A percentile compares a stretch with the other conserved stretches of the same genome.
Conservation (phyloP, 2,888 invertebrate genomes). For the Leptinotarsa haldemani region DNA sequence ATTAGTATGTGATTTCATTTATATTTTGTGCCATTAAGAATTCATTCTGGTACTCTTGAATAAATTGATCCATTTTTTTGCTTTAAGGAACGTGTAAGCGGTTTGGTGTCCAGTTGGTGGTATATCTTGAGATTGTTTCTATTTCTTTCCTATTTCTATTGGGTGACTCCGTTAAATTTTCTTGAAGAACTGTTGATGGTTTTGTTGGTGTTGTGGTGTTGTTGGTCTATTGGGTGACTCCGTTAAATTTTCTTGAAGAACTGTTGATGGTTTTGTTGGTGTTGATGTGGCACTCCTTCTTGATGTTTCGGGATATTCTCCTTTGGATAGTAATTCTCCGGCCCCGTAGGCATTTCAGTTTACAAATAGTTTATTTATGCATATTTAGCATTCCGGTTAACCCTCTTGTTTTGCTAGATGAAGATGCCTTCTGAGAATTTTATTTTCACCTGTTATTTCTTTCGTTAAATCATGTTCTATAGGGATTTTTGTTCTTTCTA, state of each 20-base stretch:
- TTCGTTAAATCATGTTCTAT: background rate
- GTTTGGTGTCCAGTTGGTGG: too few relatives aligned
- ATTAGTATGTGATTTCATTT: background rate
- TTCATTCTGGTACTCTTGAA: conserved; percentile 6
- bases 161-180: background rate
- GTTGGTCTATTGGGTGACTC: background rate
- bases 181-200: too few relatives aligned
- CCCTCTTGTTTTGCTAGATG: conserved; percentile 5
- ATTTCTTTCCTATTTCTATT: background rate
- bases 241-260: too few relatives aligned
- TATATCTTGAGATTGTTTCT: background rate
- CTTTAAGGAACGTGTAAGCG: too few relatives aligned
- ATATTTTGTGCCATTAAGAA: background rate
- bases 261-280: too few relatives aligned
- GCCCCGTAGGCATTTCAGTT: too few relatives aligned
- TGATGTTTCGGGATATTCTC: too few relatives aligned
- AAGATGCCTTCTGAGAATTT: conserved; percentile 18
- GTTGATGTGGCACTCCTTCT: too few relatives aligned
- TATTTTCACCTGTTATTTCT: conserved; percentile 11
- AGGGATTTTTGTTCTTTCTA: background rate
- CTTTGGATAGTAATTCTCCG: background rate
- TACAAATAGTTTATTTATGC: background rate
- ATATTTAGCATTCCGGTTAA: background rate
- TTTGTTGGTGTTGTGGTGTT: too few relatives aligned
- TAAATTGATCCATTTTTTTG: background rate